These are phyloP conservation scores for Drosophila ambigua DNA, from an alignment of 1,140 invertebrate genomes.

Conservation along the genomic window DNA sequence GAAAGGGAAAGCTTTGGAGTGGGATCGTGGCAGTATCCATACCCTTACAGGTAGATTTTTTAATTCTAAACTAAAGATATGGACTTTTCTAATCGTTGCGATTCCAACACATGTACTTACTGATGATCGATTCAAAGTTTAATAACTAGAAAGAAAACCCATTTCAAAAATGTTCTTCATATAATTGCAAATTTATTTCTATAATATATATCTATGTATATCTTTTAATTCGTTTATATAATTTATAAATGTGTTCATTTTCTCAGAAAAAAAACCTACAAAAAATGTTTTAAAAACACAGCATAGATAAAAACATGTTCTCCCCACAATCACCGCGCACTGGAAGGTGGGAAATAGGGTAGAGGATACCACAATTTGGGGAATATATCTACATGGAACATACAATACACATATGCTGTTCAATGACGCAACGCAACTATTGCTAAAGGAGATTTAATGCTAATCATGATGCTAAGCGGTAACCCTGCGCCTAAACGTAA, in stretches of 20 bases:
- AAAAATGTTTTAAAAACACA: constrained; percentile 63
- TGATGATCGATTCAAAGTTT: no score
- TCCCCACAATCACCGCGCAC: constrained; percentile 2
- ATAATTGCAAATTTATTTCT: constrained; percentile 53
- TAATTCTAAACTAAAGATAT: no score
- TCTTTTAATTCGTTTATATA: constrained; percentile 52
- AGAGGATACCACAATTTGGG: constrained; percentile 1
- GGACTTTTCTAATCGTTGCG: no score
- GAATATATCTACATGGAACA: no score
- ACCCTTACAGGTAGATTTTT: no score
- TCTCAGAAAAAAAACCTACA: constrained; percentile 72
- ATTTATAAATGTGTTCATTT: constrained; percentile 51
- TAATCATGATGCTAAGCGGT: constrained; percentile 16
- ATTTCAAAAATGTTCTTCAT: constrained; percentile 10
- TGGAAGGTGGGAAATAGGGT: constrained; percentile 23
- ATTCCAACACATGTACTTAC: no score
- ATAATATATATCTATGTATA: constrained; percentile 21
- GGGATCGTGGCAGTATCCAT: no score
- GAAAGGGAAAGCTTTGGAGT: no score
- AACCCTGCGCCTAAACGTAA: constrained; percentile 19
- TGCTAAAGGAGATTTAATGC: constrained; percentile 2
- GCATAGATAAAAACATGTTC: constrained; percentile 40
- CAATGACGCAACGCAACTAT: not conserved
- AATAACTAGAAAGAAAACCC: no score
- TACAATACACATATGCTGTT: no score